These are phyloP conservation scores for Erethizon dorsatum DNA, from an alignment of 2,797 vertebrate genomes.

Conservation along the genomic window DNA sequence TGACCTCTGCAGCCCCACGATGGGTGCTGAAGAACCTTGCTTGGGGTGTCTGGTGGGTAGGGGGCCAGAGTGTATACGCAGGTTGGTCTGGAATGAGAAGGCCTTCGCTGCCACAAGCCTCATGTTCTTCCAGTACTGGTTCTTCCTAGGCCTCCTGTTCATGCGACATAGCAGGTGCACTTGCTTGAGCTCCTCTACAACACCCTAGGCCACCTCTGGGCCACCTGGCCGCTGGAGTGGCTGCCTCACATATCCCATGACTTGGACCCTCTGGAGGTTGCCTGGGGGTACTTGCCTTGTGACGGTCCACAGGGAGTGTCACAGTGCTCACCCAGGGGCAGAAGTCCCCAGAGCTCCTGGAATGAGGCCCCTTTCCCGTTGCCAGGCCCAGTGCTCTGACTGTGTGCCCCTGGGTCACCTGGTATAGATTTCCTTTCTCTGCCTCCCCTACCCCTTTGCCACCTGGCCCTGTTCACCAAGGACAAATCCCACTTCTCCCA, in stretches of 20 bases:
- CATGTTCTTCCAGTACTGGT: neutral
- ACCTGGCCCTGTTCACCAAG: neutral
- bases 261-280: neutral
- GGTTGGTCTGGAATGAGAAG: slow-evolving; percentile 43
- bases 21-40: neutral
- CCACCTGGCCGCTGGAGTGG: neutral
- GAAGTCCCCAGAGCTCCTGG: neutral
- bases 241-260: neutral
- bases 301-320: neutral
- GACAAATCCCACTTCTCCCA: neutral
- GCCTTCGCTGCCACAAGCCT: neutral
- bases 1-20: slow-evolving; percentile 78
- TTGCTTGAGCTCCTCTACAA: neutral
- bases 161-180: neutral
- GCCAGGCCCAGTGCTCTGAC: neutral
- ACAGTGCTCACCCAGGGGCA: neutral
- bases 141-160: neutral
- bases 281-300: neutral
- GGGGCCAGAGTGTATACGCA: neutral
- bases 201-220: neutral
- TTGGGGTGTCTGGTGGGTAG: neutral
- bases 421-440: neutral
- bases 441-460: neutral
- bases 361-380: neutral
- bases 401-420: neutral